These are phyloP conservation scores for Pycnonotus jocosus DNA, from an alignment of 2,113 vertebrate genomes.

Conservation along the genomic window DNA sequence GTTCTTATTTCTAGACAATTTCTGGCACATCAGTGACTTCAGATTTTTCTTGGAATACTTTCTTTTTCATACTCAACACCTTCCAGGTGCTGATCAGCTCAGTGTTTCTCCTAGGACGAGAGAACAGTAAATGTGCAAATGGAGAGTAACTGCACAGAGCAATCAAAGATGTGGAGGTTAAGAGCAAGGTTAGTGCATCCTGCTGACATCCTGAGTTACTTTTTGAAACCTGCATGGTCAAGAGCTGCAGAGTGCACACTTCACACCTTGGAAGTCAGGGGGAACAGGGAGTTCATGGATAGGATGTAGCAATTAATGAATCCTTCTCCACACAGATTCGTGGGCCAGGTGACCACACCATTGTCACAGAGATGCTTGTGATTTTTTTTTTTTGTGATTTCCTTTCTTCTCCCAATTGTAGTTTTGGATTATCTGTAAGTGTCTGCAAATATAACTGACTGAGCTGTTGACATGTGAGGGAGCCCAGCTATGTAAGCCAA, in stretches of 20 bases:
- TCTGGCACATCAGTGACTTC: neutral
- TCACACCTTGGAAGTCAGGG: neutral
- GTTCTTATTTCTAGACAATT: neutral
- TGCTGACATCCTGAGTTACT: neutral
- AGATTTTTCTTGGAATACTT: neutral
- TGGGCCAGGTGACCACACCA: neutral
- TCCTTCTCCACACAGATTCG: fast-evolving
- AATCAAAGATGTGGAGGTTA: neutral
- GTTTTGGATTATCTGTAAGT: neutral
- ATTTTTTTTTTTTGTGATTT: neutral
- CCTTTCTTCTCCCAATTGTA: neutral
- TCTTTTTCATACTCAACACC: neutral
- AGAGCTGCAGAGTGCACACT: neutral
- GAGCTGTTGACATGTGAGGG: neutral
- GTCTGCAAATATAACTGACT: neutral
- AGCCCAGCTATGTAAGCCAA: neutral
- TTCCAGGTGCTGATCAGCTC: neutral
- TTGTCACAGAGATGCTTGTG: neutral
- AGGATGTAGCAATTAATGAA: neutral
- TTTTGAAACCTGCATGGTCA: neutral
- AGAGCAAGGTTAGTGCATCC: neutral
- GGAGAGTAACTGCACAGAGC: neutral
- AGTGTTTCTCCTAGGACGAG: neutral
- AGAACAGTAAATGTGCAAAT: neutral
- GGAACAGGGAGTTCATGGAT: neutral